A percentile compares a stretch with the other conserved stretches of the same genome.
phyloP scores from a whole-genome alignment of 2,113 vertebrate species.

The Bubo scandiacus region DNA sequence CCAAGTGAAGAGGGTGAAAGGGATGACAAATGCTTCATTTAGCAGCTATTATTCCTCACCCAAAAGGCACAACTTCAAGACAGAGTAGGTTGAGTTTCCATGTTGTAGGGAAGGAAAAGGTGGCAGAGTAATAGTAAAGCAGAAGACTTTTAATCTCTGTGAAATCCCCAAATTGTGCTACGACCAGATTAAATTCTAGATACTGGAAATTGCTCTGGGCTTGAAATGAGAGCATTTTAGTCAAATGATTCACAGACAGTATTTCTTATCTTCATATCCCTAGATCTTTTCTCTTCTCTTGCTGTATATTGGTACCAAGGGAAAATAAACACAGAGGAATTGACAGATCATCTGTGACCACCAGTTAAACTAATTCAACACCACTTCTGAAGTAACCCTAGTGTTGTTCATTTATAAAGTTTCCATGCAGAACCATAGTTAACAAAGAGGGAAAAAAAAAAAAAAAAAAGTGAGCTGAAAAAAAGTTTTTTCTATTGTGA shows the following conservation, averaged over 20 bases:
- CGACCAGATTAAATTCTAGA: background rate
- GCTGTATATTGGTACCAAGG: fast-evolving
- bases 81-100: background rate
- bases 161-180: background rate
- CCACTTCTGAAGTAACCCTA: background rate
- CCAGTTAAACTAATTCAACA: background rate
- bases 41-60: background rate
- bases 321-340: background rate
- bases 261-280: background rate
- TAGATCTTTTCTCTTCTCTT: background rate
- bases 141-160: background rate
- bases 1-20: background rate
- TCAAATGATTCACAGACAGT: background rate
- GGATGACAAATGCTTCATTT: background rate
- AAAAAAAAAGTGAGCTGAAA: background rate
- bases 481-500: background rate
- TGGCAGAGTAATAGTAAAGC: background rate
- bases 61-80: background rate
- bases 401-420: background rate
- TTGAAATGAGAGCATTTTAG: background rate
- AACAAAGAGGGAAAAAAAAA: background rate
- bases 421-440: background rate
- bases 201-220: background rate
- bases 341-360: background rate
- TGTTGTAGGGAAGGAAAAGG: background rate